A percentile compares a stretch with the other conserved stretches of the same genome.
These are phyloP conservation scores for Cephalopachus bancanus DNA, from an alignment of 2,797 vertebrate species.

Conservation along the genomic window DNA sequence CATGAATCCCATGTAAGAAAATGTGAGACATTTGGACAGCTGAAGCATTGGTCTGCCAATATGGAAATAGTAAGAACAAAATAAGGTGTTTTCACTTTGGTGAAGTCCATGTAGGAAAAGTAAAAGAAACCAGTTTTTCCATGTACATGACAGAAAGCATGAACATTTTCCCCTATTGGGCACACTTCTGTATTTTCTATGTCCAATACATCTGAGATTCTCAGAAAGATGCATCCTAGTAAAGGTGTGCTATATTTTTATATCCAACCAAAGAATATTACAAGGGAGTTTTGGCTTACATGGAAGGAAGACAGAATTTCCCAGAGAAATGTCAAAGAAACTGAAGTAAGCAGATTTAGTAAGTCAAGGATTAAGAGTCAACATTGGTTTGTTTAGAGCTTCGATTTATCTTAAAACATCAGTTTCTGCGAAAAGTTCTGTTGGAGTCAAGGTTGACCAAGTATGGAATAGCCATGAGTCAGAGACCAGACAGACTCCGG, in stretches of 20 bases:
- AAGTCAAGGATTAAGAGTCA: not conserved
- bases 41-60: not conserved
- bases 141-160: not conserved
- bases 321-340: not conserved
- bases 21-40: not conserved
- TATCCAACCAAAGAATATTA: conserved; percentile 1
- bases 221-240: not conserved
- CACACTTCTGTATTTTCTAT: not conserved
- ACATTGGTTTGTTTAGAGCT: conserved; percentile 25
- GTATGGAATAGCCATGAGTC: conserved; percentile 39
- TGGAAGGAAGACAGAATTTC: not conserved
- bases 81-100: not conserved
- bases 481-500: conserved; percentile 39
- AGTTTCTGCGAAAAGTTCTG: conserved; percentile 44
- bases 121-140: not conserved
- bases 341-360: conserved; percentile 4
- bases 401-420: conserved; percentile 27
- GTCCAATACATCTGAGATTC: not conserved
- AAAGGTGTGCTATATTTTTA: not conserved
- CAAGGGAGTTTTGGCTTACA: not conserved
- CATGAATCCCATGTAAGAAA: not conserved
- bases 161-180: not conserved
- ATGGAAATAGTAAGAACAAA: not conserved
- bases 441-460: conserved; percentile 41
- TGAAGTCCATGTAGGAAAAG: not conserved